A percentile compares a stretch with the other conserved stretches of the same genome.
phyloP scores from a whole-genome alignment of 2,888 invertebrate genomes.

The Nudaria mundana region DNA sequence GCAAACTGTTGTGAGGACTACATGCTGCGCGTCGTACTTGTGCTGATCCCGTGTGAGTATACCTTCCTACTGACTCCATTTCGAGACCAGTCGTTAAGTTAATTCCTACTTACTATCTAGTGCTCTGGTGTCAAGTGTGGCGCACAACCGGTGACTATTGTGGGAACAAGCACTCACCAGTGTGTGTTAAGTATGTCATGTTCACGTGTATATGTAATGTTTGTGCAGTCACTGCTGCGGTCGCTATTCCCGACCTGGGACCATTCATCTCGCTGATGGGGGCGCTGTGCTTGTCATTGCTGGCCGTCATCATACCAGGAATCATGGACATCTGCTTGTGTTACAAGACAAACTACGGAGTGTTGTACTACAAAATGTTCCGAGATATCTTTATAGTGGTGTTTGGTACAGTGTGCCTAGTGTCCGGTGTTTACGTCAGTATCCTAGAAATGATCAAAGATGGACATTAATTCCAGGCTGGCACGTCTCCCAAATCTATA shows the following conservation, averaged over 20 bases:
- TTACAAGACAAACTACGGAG: slow-evolving; percentile 39
- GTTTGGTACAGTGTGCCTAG: not conserved
- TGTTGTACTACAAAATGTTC: not conserved
- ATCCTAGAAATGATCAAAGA: not conserved
- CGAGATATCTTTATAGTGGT: not conserved
- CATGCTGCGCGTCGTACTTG: slow-evolving; percentile 38
- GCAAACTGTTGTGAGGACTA: slow-evolving; percentile 44
- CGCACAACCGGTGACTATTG: no score
- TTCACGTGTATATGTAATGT: not conserved
- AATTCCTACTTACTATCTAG: no score
- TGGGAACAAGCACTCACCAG: no score
- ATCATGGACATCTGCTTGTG: slow-evolving; percentile 61
- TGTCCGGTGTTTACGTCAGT: slow-evolving; percentile 4
- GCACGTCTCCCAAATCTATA: no score
- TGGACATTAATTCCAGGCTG: not conserved
- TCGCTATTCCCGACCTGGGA: slow-evolving; percentile 88
- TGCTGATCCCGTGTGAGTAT: slow-evolving; percentile 51
- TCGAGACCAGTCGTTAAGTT: no score
- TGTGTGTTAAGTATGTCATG: no score
- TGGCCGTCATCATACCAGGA: slow-evolving; percentile 93
- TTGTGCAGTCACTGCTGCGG: slow-evolving; percentile 36
- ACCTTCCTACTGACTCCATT: no score
- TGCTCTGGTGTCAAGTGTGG: no score
- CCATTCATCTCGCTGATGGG: slow-evolving; percentile 90
- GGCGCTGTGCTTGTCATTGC: slow-evolving; percentile 91